These are phyloP conservation scores for Andrena praecox DNA, from an alignment of 2,888 invertebrate genomes.

Conservation along the genomic window DNA sequence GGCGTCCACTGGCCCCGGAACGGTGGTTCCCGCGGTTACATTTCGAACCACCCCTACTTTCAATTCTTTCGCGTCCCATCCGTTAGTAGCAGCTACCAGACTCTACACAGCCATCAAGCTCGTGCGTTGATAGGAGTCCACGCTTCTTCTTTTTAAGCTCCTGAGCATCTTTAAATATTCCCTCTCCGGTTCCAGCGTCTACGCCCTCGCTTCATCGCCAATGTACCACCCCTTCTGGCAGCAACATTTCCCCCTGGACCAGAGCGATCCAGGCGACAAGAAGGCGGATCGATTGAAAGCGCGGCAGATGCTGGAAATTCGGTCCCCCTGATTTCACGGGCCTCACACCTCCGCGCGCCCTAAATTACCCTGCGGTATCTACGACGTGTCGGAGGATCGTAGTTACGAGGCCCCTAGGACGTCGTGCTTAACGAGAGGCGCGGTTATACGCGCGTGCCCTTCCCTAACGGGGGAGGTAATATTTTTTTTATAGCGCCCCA, in stretches of 20 bases:
- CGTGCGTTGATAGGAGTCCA: not conserved
- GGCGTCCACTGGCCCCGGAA: not conserved
- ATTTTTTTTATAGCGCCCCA: slow-evolving; percentile 47
- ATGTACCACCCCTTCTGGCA: not conserved
- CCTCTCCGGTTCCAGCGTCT: too few relatives aligned
- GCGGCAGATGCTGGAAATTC: slow-evolving; percentile 28
- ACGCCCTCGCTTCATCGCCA: not conserved
- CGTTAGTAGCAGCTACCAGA: not conserved
- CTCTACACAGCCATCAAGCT: not conserved
- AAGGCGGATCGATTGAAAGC: slow-evolving; percentile 31
- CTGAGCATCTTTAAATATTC: too few relatives aligned
- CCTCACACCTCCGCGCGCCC: slow-evolving; percentile 3
- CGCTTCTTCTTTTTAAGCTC: too few relatives aligned
- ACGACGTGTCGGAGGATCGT: slow-evolving; percentile 31
- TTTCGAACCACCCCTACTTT: not conserved
- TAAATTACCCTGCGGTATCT: slow-evolving; percentile 44
- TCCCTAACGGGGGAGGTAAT: slow-evolving; percentile 29
- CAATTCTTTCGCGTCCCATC: not conserved
- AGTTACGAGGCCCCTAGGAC: slow-evolving; percentile 44
- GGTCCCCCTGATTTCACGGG: slow-evolving; percentile 23
- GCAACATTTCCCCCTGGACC: not conserved
- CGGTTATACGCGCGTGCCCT: slow-evolving; percentile 31
- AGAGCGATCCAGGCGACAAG: slow-evolving; percentile 16
- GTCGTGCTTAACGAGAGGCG: slow-evolving; percentile 57
- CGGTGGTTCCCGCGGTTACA: not conserved